These are phyloP conservation scores for Coptodon bakossiorum DNA, from an alignment of 2,113 vertebrate genomes.

Conservation along the genomic window DNA sequence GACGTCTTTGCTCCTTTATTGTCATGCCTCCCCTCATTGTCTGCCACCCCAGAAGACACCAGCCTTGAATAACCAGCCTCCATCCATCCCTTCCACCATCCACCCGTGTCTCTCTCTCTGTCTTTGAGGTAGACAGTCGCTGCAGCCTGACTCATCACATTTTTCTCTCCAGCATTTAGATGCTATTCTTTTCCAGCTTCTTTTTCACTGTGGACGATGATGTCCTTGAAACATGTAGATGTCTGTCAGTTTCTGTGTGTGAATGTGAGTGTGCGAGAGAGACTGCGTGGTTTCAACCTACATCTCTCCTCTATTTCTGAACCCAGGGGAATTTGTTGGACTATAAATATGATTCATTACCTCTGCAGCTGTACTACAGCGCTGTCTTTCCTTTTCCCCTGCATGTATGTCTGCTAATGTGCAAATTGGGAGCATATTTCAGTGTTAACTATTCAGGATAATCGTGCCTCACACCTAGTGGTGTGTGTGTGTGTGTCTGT, in stretches of 20 bases:
- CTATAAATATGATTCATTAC: slow-evolving; percentile 30
- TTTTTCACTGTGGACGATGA: background rate
- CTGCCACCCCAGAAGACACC: background rate
- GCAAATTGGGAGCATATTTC: background rate
- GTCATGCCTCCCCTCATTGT: background rate
- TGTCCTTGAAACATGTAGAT: slow-evolving; percentile 2
- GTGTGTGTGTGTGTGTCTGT: background rate
- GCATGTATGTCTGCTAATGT: background rate
- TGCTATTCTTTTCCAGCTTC: background rate
- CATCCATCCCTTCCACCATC: background rate
- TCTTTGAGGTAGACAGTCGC: background rate
- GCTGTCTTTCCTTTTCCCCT: background rate
- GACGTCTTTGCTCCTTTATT: background rate
- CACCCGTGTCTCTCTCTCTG: background rate
- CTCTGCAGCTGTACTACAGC: background rate
- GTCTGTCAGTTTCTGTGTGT: background rate
- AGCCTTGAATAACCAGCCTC: background rate
- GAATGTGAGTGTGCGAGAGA: background rate
- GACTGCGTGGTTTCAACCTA: slow-evolving; percentile 9
- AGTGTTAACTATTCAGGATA: background rate
- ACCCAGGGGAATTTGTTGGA: slow-evolving; percentile 1
- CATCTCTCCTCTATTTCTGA: slow-evolving; percentile 22
- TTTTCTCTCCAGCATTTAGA: background rate
- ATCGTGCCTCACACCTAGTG: background rate
- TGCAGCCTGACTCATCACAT: slow-evolving; percentile 5